phyloP scores from a whole-genome alignment of 2,113 vertebrate species.

The Choloepus hoffmanni region DNA sequence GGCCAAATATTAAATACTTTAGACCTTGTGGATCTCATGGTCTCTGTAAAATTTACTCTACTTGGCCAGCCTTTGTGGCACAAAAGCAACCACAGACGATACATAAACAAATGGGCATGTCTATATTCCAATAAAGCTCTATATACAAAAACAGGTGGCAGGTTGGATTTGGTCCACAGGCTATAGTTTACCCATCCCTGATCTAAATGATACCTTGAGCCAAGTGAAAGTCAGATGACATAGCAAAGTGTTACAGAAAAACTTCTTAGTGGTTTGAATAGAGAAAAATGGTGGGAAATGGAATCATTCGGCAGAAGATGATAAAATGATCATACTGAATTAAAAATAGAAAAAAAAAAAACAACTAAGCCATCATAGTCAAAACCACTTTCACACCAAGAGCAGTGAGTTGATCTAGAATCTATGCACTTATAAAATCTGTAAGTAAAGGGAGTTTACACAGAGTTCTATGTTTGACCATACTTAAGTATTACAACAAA shows the following conservation, averaged over 20 bases:
- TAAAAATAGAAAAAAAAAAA: not conserved
- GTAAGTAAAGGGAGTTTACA: not conserved
- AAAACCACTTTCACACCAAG: not conserved
- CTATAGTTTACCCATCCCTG: not conserved
- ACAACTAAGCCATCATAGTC: not conserved
- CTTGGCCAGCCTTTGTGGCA: too few species aligned
- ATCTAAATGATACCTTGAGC: not conserved
- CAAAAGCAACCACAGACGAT: not conserved
- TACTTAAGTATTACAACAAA: not conserved
- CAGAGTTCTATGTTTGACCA: not conserved
- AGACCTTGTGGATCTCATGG: not conserved
- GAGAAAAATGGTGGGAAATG: not conserved
- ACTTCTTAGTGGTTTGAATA: not conserved
- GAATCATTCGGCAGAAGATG: not conserved
- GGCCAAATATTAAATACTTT: not conserved
- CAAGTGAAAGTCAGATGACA: not conserved
- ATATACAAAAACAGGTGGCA: not conserved
- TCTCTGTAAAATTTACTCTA: not conserved
- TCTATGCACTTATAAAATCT: not conserved
- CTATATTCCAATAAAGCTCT: not conserved
- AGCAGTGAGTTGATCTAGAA: not conserved
- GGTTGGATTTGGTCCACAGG: not conserved
- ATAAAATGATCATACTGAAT: not conserved
- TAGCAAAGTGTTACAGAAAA: not conserved
- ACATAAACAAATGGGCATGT: not conserved